Evolutionary conservation across 1,140 invertebrate species (phyloP).

Genomic region (Drusus annulatus): DNA sequence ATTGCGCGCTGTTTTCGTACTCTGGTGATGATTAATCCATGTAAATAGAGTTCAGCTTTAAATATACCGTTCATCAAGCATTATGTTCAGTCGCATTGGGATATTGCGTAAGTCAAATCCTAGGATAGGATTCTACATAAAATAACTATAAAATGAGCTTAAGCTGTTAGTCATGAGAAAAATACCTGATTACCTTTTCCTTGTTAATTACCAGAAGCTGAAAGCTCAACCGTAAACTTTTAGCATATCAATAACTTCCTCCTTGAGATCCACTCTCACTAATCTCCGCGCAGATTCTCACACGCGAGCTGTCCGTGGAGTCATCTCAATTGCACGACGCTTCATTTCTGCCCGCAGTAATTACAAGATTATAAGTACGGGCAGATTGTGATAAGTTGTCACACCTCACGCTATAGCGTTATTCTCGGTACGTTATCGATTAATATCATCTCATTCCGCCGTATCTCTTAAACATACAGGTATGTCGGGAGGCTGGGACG

Average conservation of each 20-base stretch:
- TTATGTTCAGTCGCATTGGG: too few species aligned
- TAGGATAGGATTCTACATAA: too few species aligned
- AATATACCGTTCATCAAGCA: too few species aligned
- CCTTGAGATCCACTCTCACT: not conserved
- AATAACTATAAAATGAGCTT: too few species aligned
- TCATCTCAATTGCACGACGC: not conserved
- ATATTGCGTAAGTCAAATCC: too few species aligned
- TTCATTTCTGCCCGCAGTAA: slow-evolving; percentile 42
- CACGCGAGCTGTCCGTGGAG: slow-evolving; percentile 6
- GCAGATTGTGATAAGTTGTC: slow-evolving; percentile 46
- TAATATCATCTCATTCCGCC: not conserved
- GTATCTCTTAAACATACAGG: not conserved
- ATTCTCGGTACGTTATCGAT: slow-evolving; percentile 30
- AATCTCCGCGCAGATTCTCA: not conserved
- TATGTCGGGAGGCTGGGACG: not conserved
- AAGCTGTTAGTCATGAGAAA: not conserved
- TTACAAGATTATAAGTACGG: slow-evolving; percentile 45
- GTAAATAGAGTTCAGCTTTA: too few species aligned
- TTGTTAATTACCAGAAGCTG: not conserved
- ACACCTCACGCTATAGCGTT: slow-evolving; percentile 38
- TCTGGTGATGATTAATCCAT: too few species aligned
- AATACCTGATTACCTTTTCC: not conserved
- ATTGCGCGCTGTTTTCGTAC: too few species aligned
- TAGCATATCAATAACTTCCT: not conserved
- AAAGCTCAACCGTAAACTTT: not conserved